A percentile compares a stretch with the other conserved stretches of the same genome.
Evolutionary conservation across 2,113 vertebrate genomes (phyloP).

Genomic region (Pteronura brasiliensis): DNA sequence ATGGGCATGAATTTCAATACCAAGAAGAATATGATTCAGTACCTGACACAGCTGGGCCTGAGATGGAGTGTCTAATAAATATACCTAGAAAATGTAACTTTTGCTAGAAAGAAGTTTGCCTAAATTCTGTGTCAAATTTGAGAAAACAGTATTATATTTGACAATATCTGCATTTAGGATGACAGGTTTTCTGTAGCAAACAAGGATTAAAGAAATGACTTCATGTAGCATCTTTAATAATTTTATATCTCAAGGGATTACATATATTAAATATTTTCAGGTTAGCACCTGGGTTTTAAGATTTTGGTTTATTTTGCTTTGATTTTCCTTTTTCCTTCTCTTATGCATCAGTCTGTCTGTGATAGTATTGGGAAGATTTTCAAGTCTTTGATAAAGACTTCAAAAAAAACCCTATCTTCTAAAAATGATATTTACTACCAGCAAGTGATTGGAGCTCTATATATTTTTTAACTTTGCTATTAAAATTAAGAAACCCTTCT

Average conservation of each 20-base stretch:
- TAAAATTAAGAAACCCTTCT: background rate
- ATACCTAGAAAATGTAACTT: conserved; percentile 11
- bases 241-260: background rate
- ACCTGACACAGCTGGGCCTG: conserved; percentile 21
- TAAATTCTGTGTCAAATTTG: conserved; percentile 1
- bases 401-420: background rate
- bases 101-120: conserved; percentile 11
- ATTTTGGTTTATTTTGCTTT: background rate
- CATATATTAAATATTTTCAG: background rate
- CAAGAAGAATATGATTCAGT: background rate
- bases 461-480: background rate
- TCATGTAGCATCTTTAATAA: conserved; percentile 6
- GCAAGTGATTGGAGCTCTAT: background rate
- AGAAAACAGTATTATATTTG: conserved; percentile 18
- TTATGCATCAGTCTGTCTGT: background rate
- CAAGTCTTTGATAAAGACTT: conserved; percentile 3
- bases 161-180: background rate
- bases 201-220: background rate
- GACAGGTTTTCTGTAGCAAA: background rate
- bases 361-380: background rate
- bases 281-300: background rate
- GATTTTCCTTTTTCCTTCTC: background rate
- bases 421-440: background rate
- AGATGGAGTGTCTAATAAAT: conserved; percentile 9
- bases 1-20: conserved; percentile 10